A percentile compares a stretch with the other conserved stretches of the same genome.
Conservation (phyloP, 2,888 invertebrate species). For the Melieria picta region DNA sequence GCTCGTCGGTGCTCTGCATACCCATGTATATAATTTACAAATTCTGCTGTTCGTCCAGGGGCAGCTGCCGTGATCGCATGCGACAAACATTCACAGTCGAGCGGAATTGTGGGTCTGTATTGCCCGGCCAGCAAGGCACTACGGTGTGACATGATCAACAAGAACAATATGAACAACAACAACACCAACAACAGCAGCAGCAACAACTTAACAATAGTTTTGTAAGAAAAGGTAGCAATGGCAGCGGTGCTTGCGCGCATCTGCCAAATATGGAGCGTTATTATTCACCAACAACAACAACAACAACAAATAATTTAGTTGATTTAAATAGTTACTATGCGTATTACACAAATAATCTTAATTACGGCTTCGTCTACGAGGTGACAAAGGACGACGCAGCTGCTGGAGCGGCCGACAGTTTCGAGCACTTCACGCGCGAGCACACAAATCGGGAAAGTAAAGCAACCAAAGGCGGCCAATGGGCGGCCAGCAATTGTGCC, state of each 20-base stretch:
- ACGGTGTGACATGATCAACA: conserved; percentile 63
- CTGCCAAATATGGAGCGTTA: conserved; percentile 12
- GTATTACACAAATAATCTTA: conserved; percentile 56
- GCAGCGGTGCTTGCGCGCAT: conserved; percentile 18
- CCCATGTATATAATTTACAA: conserved; percentile 86
- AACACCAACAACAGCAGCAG: conserved; percentile 24
- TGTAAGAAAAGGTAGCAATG: conserved; percentile 15
- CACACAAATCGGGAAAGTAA: neutral
- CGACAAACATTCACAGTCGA: conserved; percentile 59
- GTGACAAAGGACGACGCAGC: conserved; percentile 2
- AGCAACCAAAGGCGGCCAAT: too few species aligned
- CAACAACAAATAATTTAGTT: conserved; percentile 46
- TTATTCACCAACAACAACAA: conserved; percentile 44
- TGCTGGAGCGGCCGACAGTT: neutral
- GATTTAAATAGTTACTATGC: conserved; percentile 54
- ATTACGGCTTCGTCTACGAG: conserved; percentile 33
- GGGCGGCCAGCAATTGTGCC: too few species aligned
- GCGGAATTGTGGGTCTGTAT: conserved; percentile 55
- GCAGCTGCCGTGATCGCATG: conserved; percentile 62
- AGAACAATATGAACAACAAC: conserved; percentile 11
- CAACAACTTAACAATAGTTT: conserved; percentile 29
- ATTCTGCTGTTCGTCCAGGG: conserved; percentile 74
- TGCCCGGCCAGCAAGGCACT: conserved; percentile 65
- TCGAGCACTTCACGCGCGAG: neutral
- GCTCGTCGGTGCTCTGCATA: conserved; percentile 86